Conservation (phyloP, 2,888 invertebrate genomes). For the Octodonta nipae region DNA sequence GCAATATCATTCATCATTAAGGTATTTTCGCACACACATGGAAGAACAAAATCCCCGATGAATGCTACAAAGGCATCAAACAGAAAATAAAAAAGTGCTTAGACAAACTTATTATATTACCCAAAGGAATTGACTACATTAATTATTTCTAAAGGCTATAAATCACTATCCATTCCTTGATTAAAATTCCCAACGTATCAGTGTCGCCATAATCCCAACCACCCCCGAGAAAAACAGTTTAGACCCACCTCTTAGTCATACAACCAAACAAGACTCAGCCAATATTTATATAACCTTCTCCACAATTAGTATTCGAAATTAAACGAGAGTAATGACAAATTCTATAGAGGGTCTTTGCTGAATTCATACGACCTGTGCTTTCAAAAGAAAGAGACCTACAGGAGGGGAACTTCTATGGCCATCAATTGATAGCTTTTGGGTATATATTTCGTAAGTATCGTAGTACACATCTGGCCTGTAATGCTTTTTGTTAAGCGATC, state of each 20-base stretch:
- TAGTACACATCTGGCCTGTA: constrained; percentile 4
- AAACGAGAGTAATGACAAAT: constrained; percentile 9
- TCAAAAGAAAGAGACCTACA: neutral
- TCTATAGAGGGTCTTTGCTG: constrained; percentile 5
- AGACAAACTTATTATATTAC: no score
- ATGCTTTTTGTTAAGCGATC: neutral
- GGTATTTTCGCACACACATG: no score
- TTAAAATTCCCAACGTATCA: constrained; percentile 1
- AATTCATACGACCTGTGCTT: neutral
- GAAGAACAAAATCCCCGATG: no score
- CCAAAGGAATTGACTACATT: no score
- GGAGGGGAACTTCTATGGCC: constrained; percentile 1
- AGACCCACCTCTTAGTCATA: constrained; percentile 2
- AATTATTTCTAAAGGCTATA: no score
- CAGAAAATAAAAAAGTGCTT: no score
- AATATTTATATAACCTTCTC: constrained; percentile 10
- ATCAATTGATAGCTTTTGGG: no score
- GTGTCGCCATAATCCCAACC: neutral
- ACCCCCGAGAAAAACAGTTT: neutral
- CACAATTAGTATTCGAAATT: constrained; percentile 9
- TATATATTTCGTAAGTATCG: no score
- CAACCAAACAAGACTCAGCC: constrained; percentile 6
- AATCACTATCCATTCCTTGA: no score
- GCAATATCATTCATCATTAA: no score
- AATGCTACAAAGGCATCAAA: no score